Evolutionary conservation across 2,797 vertebrate genomes (phyloP), one percentile per base, ranked within the genome.

Genomic region (Gobio occitaniae): DNA sequence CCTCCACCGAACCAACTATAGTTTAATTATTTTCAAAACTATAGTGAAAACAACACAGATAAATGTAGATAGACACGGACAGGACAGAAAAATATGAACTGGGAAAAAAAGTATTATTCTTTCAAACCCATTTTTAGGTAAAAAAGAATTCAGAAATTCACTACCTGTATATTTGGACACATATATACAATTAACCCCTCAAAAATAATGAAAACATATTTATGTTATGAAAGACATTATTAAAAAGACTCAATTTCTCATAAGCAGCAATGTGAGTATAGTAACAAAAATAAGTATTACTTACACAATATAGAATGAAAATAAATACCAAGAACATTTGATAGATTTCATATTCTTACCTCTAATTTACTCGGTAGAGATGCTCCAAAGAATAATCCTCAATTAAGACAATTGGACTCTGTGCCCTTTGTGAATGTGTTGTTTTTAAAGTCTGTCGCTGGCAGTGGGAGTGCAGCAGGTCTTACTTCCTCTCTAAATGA

Each of bases 401-500:
- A 83, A 21, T 77, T 41, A 9, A 54, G 5, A 83, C 9, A 13
- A 59, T 19, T 65, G 47, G 7, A 54, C 72, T 68, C 25, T 32
- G 61, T 16, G 7, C 48, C 6, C 32, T 54, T 29, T 36, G 21
- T 19, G 59, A 44, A n/a, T 68, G 44, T 68, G 44, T 38, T 15
- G 78, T 12, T 79, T 2, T 12, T 65, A 13, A 79, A 50, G 29
- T 52, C 15, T 66, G 3, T 56, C 12, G 15, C 32, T 25, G 36
- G 11, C 7, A 48, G n/a, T 12, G 29, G 32, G 21, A 71, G 80
- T 17, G 8, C 50, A 68, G 36, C 7, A 38, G 25, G 36, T 61
- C 54, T 78, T 25, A 81, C 86, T 90, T 90, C 87, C 87, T 86
- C 79, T 54, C 25, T 82, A 3, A 54, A 7, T 56, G 52, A 78